Evolutionary conservation across 2,113 vertebrate species (phyloP), one percentile per base, ranked within the genome.

Genomic region (Corythoichthys haematopterus): DNA sequence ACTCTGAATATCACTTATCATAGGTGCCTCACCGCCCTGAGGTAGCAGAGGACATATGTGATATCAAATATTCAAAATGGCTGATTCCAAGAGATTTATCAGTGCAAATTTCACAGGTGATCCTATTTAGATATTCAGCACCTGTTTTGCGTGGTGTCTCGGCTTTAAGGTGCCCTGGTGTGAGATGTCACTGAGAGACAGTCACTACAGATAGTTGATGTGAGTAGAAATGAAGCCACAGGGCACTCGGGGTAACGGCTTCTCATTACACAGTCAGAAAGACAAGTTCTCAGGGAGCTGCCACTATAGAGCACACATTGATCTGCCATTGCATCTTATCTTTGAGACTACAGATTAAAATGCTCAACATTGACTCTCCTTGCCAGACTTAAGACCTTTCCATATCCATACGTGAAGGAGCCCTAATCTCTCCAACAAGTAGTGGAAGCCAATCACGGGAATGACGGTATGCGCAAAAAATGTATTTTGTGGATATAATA

Each of bases 241-340:
- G 91, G 85, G 77, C 80, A 64, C 65, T 60, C 69, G 36, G 81
- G 82, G 80, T 80, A 81, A 84, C 78, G 81, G 79, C 84, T 88
- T 78, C 78, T 83, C 68, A 59, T 77, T 14, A 80, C 83, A 81
- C 76, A 85, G 86, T 58, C 79, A 72, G 76, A 83, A 81, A 88
- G 84, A 85, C 82, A 71, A 81, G 87, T 85, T 86, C 80, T 88
- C 87, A 70, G 80, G 78, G 80, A 88, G 78, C 88, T 86, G 84
- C 85, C 84, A 82, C 81, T 75, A 77, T 80, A 80, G 81, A 80
- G 78, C 88, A 84, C 84, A 85, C 85, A 89, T 85, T 87, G 85
- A 91, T 90, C 89, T 89, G 81, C 85, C 71, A 80, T 80, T 81
- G 78, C 86, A 92, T 91, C 90, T 92, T 91, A 92, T 93, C 91